These are phyloP conservation scores for Xenus cinereus DNA, from an alignment of 2,113 vertebrate species.

Conservation along the genomic window DNA sequence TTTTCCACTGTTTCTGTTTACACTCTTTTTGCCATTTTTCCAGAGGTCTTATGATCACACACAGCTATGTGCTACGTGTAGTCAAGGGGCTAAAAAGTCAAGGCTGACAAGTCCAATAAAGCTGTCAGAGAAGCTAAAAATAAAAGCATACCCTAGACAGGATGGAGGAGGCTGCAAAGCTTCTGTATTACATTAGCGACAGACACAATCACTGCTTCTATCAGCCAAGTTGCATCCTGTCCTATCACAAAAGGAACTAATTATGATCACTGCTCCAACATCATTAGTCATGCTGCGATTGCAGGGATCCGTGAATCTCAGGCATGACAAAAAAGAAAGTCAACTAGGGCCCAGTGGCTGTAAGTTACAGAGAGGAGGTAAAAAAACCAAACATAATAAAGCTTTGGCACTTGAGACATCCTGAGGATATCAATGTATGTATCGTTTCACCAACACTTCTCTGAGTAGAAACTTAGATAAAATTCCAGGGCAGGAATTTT, in stretches of 20 bases:
- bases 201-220: neutral
- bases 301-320: neutral
- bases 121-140: neutral
- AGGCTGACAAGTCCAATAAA: neutral
- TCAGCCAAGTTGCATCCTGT: neutral
- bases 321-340: neutral
- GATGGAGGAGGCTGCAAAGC: neutral
- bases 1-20: neutral
- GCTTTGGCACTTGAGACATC: neutral
- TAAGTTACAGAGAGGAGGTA: neutral
- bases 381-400: neutral
- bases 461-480: neutral
- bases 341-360: neutral
- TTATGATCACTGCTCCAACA: neutral
- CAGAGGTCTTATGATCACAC: neutral
- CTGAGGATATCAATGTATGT: neutral
- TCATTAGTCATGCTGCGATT: neutral
- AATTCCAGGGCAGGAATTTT: neutral
- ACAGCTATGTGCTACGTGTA: neutral
- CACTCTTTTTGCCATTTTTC: neutral
- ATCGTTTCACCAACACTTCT: neutral
- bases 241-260: neutral
- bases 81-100: neutral
- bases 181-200: neutral
- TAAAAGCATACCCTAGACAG: neutral